phyloP scores from a whole-genome alignment of 2,113 vertebrate genomes.

The western clawed frog (Xenopus tropicalis) region DNA sequence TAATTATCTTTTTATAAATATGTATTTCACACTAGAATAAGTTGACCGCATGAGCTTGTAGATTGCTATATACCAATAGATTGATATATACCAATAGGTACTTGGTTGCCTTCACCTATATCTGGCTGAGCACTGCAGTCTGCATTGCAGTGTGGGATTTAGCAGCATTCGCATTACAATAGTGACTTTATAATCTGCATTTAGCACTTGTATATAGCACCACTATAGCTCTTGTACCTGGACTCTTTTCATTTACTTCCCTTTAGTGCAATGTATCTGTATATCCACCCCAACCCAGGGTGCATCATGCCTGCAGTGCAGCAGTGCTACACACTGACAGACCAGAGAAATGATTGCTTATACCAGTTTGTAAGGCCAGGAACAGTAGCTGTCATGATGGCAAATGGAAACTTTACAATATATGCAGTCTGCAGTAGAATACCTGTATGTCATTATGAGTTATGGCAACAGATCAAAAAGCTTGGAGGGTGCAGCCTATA shows the following conservation, averaged over 20 bases:
- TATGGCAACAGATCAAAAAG: neutral
- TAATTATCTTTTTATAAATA: too few relatives aligned
- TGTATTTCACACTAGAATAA: too few relatives aligned
- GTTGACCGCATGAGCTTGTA: too few relatives aligned
- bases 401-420: neutral
- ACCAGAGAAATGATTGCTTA: constrained; percentile 1
- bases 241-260: neutral
- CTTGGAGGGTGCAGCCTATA: too few relatives aligned
- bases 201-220: neutral
- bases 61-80: too few relatives aligned
- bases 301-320: constrained; percentile 43
- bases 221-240: too few relatives aligned
- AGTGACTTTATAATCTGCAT: neutral
- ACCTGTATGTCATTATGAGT: neutral
- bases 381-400: neutral
- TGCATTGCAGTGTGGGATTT: neutral
- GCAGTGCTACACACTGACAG: constrained; percentile 22
- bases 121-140: neutral
- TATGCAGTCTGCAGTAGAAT: neutral
- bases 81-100: too few relatives aligned
- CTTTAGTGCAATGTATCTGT: constrained; percentile 22
- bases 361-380: too few relatives aligned
- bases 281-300: constrained; percentile 22
- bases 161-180: constrained; percentile 18
- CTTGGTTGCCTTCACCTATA: too few relatives aligned